A percentile compares a stretch with the other conserved stretches of the same genome.
phyloP scores from a whole-genome alignment of 2,113 vertebrate genomes.

The Cebus imitator region DNA sequence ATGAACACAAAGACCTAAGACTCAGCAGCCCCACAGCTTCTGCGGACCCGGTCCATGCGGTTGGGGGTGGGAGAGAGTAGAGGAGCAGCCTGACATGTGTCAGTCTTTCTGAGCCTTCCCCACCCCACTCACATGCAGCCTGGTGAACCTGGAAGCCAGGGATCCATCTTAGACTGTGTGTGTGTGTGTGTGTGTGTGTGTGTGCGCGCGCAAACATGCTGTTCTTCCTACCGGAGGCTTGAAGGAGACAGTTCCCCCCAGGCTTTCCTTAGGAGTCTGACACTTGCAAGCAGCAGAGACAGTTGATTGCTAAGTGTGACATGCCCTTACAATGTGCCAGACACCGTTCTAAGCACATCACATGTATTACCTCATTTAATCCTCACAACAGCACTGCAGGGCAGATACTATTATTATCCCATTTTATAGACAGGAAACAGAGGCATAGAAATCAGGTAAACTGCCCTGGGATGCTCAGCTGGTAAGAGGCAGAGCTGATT shows the following conservation, averaged over 20 bases:
- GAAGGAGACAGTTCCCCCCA: neutral
- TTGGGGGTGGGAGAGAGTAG: neutral
- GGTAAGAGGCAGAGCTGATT: neutral
- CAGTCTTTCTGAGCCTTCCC: neutral
- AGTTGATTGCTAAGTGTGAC: neutral
- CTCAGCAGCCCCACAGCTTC: neutral
- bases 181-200: too few relatives aligned
- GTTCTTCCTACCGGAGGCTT: neutral
- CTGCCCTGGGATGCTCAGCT: neutral
- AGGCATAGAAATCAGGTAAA: neutral
- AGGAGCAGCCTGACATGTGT: neutral
- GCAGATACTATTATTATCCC: neutral
- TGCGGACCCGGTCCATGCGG: neutral
- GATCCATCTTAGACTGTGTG: neutral
- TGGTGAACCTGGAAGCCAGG: neutral
- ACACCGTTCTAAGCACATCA: neutral
- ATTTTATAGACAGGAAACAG: neutral
- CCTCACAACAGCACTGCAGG: neutral
- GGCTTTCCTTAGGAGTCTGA: neutral
- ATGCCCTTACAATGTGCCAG: rapidly evolving
- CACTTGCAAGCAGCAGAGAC: neutral
- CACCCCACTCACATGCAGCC: neutral
- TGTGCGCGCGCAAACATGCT: rapidly evolving
- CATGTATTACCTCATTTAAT: neutral
- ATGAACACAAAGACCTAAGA: neutral